These are phyloP conservation scores for Neria commutata DNA, from an alignment of 2,888 invertebrate species.

Conservation along the genomic window DNA sequence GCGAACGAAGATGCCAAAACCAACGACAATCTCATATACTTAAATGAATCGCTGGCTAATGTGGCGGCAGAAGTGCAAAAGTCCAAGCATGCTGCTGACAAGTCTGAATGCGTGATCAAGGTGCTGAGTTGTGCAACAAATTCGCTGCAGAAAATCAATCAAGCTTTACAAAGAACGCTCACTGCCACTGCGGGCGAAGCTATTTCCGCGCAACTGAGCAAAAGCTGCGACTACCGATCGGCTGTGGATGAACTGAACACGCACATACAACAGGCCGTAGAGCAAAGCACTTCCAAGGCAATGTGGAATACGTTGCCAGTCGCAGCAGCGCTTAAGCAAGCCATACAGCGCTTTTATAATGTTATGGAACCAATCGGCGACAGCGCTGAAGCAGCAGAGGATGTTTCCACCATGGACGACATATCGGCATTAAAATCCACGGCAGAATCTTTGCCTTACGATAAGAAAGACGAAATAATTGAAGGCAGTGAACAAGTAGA, in stretches of 20 bases:
- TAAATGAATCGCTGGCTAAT: neutral
- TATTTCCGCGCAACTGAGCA: conserved; percentile 23
- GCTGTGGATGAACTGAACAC: conserved; percentile 28
- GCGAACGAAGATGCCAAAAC: conserved; percentile 4
- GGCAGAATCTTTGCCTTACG: conserved; percentile 59
- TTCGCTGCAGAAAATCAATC: neutral
- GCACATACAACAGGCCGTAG: conserved; percentile 20
- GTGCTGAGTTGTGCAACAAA: neutral
- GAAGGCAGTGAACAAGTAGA: neutral
- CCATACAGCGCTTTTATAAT: conserved; percentile 53
- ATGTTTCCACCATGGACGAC: conserved; percentile 63
- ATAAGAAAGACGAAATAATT: conserved; percentile 25
- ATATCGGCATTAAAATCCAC: conserved; percentile 67
- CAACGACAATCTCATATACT: neutral
- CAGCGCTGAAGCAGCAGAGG: conserved; percentile 40
- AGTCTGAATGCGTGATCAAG: neutral
- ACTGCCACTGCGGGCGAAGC: conserved; percentile 34
- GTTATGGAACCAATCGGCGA: conserved; percentile 31
- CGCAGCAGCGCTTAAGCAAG: conserved; percentile 54
- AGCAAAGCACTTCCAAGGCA: conserved; percentile 1
- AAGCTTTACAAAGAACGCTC: conserved; percentile 7
- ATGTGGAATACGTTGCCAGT: conserved; percentile 30
- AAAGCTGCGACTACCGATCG: neutral
- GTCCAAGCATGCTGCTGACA: neutral
- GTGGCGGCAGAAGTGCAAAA: neutral